Evolutionary conservation across 2,888 invertebrate genomes (phyloP).

Genomic region (Villa cingulata): DNA sequence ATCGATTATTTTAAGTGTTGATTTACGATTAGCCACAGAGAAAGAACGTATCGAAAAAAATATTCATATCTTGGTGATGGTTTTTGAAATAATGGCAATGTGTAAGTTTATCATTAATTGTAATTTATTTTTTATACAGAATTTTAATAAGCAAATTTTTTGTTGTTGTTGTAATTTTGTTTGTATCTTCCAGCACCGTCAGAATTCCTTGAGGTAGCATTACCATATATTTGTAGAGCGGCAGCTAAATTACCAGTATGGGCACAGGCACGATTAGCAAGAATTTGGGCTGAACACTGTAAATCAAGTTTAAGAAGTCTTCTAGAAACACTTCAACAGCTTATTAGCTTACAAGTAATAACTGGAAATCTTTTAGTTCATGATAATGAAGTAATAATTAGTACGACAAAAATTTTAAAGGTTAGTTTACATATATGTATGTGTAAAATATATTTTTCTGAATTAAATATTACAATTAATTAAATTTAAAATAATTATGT

Average conservation of each 20-base stretch:
- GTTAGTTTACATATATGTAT: too few relatives aligned
- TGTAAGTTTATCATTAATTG: constrained; percentile 36
- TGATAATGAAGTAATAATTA: constrained; percentile 70
- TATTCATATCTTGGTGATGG: constrained; percentile 49
- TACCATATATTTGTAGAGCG: constrained; percentile 66
- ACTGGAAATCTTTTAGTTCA: constrained; percentile 66
- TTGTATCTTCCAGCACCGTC: constrained; percentile 42
- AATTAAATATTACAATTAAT: too few relatives aligned
- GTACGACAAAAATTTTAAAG: constrained; percentile 80
- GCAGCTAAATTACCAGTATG: constrained; percentile 54
- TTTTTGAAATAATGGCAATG: constrained; percentile 62
- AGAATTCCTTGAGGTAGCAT: constrained; percentile 69
- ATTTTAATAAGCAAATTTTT: background rate
- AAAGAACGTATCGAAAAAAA: constrained; percentile 23
- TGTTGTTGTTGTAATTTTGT: background rate
- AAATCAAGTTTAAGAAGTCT: constrained; percentile 50
- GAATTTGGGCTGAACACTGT: constrained; percentile 62
- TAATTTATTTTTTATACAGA: background rate
- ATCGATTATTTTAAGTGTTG: constrained; percentile 15
- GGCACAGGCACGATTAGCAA: constrained; percentile 67
- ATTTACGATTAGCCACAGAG: constrained; percentile 15
- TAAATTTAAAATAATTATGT: background rate
- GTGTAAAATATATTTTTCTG: too few relatives aligned
- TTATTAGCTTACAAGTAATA: constrained; percentile 74
- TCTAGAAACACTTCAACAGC: constrained; percentile 68